Percentiles rank a stretch among this genome's conserved stretches.
These are phyloP conservation scores for Bellardia bayeri DNA, from an alignment of 2,888 invertebrate genomes.

Conservation along the genomic window DNA sequence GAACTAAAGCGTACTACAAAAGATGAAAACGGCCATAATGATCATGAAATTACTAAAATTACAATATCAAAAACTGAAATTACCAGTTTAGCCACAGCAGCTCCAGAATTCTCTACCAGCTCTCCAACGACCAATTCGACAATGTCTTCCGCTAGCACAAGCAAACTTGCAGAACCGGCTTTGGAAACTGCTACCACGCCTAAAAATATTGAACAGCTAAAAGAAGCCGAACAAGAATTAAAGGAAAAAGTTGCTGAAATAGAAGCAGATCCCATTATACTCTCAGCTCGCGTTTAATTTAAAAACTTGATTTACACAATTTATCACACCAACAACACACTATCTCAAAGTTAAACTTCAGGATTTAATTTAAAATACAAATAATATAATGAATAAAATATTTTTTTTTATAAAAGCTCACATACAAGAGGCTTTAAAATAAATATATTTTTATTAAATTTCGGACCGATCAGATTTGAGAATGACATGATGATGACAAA, in stretches of 20 bases:
- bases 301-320: neutral
- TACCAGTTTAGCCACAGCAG: constrained; percentile 9
- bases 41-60: constrained; percentile 77
- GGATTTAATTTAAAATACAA: neutral
- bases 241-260: constrained; percentile 83
- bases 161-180: constrained; percentile 26
- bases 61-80: constrained; percentile 73
- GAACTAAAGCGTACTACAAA: constrained; percentile 77
- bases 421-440: too few species aligned
- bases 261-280: constrained; percentile 83
- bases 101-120: constrained; percentile 4
- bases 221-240: constrained; percentile 80
- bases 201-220: constrained; percentile 77
- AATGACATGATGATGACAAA: too few species aligned
- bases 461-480: too few species aligned
- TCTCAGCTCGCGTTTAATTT: constrained; percentile 81
- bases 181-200: constrained; percentile 73
- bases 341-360: neutral
- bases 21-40: constrained; percentile 73
- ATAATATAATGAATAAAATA: too few species aligned
- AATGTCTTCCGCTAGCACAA: constrained; percentile 30
- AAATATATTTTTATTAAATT: too few species aligned
- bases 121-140: neutral
- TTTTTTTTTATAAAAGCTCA: too few species aligned
- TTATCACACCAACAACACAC: neutral